Percentiles rank a stretch among this genome's conserved stretches.
phyloP scores from a whole-genome alignment of 1,140 invertebrate species.

The Camponotus vicinus region DNA sequence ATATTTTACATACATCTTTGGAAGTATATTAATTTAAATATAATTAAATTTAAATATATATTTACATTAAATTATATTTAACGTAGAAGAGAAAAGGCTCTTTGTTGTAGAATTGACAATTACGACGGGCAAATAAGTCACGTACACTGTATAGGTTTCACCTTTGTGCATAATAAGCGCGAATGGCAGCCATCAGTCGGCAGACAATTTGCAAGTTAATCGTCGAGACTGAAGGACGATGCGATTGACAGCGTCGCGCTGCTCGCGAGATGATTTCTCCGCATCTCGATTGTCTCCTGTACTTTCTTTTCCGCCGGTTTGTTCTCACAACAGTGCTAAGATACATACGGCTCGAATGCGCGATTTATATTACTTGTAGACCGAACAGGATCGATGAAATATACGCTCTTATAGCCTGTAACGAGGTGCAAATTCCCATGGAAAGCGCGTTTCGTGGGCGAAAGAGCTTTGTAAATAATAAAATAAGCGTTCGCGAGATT shows the following conservation, averaged over 20 bases:
- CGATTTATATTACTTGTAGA: not conserved
- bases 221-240: conserved; percentile 7
- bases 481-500: not conserved
- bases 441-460: not conserved
- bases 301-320: conserved; percentile 17
- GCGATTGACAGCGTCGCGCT: not conserved
- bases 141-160: conserved; percentile 6
- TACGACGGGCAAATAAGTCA: conserved; percentile 8
- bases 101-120: not conserved
- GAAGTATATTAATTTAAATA: no score
- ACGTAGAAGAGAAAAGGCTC: not conserved
- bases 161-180: conserved; percentile 19
- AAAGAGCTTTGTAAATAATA: not conserved
- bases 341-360: not conserved
- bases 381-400: not conserved
- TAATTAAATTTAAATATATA: no score
- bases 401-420: not conserved
- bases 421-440: not conserved
- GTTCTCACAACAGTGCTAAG: not conserved
- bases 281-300: not conserved
- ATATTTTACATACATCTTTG: no score
- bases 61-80: not conserved
- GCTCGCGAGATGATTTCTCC: not conserved
- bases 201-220: conserved; percentile 38
- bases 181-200: not conserved